Percentiles rank a stretch among this genome's conserved stretches.
These are phyloP conservation scores for Varanus salvator DNA, from an alignment of 2,113 vertebrate species.

Conservation along the genomic window DNA sequence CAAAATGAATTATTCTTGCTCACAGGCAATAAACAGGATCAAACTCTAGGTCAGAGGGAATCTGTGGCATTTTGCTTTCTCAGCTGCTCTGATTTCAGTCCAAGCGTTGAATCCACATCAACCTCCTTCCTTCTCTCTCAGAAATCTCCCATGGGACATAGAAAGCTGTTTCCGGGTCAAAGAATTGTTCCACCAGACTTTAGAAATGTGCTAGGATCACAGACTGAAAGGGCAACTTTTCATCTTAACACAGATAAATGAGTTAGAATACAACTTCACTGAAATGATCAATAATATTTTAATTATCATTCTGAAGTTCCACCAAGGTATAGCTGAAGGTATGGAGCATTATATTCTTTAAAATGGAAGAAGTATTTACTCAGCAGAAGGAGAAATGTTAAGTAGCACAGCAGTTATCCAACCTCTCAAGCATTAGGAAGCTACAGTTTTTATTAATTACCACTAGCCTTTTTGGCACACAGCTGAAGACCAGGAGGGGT, in stretches of 20 bases:
- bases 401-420: conserved; percentile 19
- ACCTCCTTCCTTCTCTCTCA: no score
- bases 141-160: no score
- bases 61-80: background rate
- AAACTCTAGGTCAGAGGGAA: background rate
- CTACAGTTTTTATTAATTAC: background rate
- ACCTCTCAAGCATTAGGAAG: background rate
- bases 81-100: background rate
- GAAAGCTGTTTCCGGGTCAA: no score
- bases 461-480: background rate
- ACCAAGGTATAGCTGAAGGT: background rate
- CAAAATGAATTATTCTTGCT: background rate
- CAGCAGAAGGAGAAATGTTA: conserved; percentile 18
- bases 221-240: conserved; percentile 1
- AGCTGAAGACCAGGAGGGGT: background rate
- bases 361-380: conserved; percentile 4
- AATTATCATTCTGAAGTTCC: background rate
- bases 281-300: background rate
- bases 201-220: background rate
- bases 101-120: no score
- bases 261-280: background rate
- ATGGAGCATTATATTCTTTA: background rate
- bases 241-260: background rate
- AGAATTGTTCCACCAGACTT: background rate
- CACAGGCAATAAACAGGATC: background rate